These are phyloP conservation scores for Sarcophaga rosellei DNA, from an alignment of 2,888 invertebrate species.

Conservation along the genomic window DNA sequence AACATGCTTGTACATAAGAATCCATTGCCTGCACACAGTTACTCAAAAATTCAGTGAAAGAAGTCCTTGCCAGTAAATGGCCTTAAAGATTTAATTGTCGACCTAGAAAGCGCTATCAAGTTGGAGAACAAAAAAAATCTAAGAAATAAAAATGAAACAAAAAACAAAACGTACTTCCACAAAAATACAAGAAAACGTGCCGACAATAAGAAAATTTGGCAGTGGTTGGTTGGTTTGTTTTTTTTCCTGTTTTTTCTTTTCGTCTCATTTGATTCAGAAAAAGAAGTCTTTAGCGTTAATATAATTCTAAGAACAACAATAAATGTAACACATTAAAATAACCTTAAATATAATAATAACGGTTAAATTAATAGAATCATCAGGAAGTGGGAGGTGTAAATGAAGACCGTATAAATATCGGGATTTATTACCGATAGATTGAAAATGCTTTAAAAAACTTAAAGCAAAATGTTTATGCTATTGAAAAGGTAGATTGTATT, in stretches of 20 bases:
- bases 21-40: background rate
- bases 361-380: conserved; percentile 34
- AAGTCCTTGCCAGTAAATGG: conserved; percentile 41
- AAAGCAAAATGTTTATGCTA: background rate
- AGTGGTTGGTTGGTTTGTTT: background rate
- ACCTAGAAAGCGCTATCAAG: conserved; percentile 18
- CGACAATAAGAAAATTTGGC: conserved; percentile 50
- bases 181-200: conserved; percentile 58
- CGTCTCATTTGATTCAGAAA: background rate
- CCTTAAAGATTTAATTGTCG: conserved; percentile 56
- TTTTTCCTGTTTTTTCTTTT: background rate
- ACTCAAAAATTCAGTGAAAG: no score
- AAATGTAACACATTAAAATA: conserved; percentile 54
- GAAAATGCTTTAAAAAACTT: conserved; percentile 60
- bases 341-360: conserved; percentile 44
- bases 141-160: background rate
- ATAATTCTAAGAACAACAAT: conserved; percentile 10
- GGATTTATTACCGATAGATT: conserved; percentile 73
- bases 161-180: background rate
- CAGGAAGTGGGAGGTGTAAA: background rate
- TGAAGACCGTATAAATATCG: background rate
- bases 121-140: background rate
- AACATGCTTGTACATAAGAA: background rate
- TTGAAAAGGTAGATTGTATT: background rate
- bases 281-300: conserved; percentile 27